Evolutionary conservation across 2,797 vertebrate genomes (phyloP), one percentile per base, ranked within the genome.

Genomic region (Poeciliopsis paucimaculata): DNA sequence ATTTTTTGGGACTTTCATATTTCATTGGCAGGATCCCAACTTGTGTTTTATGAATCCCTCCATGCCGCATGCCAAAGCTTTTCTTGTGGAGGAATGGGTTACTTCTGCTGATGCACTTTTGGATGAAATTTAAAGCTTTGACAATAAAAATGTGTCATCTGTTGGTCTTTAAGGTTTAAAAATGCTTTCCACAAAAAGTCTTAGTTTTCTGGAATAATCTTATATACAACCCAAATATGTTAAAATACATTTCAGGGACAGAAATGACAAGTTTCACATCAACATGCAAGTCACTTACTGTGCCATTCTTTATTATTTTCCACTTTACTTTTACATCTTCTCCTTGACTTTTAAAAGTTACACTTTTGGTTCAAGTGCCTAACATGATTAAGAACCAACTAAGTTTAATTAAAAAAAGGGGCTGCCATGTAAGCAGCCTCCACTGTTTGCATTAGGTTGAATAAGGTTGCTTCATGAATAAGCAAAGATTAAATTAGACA

Each of bases 1-100:
- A 46, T 88, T 89, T 83, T 84, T 72, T 82, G 78, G 74, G 85
- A 90, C 88, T 62, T 83, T 77, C 80, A 88, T 84, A 85, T 86
- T 90, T 86, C 75, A 68, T 77, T 87, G 88, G 86, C 90, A 78
- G 7, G 9, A 81, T 57, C 84, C 83, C 89, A 84, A 34, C 34
- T 71, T 78, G 70, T 88, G 77, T 88, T 90, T 83, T 79, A 81
- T 80, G 82, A 89, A 86, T 45, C 68, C 73, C 43, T 16, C 1
- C n/a, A 28, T 72, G 80, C 66, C 68, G 75, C 49, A 41, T 82
- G 72, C 16, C 73, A 55, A 34, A 64, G 76, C 75, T 73, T 83
- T 77, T 77, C 76, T 78, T 79, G 83, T 47, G 13, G 80, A 75
- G 55, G 84, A 86, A 91, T 79, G 66, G 80, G 91, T 82, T 51